Percentiles rank a stretch among this genome's conserved stretches.
phyloP scores from a whole-genome alignment of 2,797 vertebrate genomes.

The Spheniscus humboldti region DNA sequence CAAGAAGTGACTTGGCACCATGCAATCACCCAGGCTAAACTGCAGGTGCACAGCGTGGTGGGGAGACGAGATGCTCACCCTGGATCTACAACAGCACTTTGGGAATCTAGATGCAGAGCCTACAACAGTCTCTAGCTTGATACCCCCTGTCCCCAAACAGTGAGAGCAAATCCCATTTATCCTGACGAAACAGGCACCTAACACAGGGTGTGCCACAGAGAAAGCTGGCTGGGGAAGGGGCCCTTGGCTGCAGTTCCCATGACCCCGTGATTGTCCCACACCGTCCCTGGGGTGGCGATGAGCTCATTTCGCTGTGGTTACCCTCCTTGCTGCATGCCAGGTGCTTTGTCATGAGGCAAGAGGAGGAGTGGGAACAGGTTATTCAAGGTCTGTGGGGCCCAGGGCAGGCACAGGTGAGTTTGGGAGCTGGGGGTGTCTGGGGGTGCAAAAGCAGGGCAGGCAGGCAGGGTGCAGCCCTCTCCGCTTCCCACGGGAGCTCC shows the following conservation, averaged over 20 bases:
- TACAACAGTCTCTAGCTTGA: not conserved
- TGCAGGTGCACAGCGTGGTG: not conserved
- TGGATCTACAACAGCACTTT: not conserved
- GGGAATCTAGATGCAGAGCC: not conserved
- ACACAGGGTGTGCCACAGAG: not conserved
- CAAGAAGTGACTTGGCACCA: not conserved
- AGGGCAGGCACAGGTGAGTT: not conserved
- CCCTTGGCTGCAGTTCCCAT: not conserved
- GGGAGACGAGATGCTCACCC: not conserved
- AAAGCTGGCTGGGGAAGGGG: not conserved
- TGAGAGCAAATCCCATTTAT: not conserved
- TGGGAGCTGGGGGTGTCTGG: not conserved
- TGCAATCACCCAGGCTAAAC: not conserved
- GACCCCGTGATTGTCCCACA: not conserved
- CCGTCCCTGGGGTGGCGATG: not conserved
- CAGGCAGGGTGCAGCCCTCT: not conserved
- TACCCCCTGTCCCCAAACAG: not conserved
- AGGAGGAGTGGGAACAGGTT: constrained; percentile 48
- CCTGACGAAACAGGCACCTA: not conserved
- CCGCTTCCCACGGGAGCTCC: not conserved
- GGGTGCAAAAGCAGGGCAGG: not conserved
- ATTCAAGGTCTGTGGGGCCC: constrained; percentile 15
- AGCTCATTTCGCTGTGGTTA: not conserved
- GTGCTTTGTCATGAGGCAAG: constrained; percentile 24
- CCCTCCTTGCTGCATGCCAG: not conserved